Percentiles rank a stretch among this genome's conserved stretches.
Conservation (phyloP, 2,888 invertebrate species). For the Clanis bilineata region DNA sequence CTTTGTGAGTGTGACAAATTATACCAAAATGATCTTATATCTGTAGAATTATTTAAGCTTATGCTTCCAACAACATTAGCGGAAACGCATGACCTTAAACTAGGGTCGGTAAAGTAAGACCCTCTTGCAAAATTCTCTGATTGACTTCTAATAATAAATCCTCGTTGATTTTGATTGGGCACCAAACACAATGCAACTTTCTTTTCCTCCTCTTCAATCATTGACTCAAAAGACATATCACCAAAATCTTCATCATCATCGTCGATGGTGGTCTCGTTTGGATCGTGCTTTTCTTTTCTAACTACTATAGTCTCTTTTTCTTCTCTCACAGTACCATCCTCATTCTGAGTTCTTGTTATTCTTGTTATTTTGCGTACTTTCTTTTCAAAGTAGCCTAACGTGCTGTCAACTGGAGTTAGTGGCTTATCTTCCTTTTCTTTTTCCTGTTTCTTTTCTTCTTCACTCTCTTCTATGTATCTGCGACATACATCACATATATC, state of each 20-base stretch:
- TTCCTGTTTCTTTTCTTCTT: background rate
- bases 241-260: constrained; percentile 27
- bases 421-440: background rate
- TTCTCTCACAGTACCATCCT: constrained; percentile 46
- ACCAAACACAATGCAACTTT: constrained; percentile 26
- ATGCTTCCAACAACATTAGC: background rate
- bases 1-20: background rate
- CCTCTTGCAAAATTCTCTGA: constrained; percentile 25
- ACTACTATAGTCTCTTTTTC: constrained; percentile 39
- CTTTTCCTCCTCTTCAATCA: constrained; percentile 23
- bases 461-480: constrained; percentile 2
- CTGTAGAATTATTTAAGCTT: too few relatives aligned
- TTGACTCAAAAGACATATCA: constrained; percentile 26
- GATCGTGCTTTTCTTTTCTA: constrained; percentile 35
- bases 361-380: constrained; percentile 41
- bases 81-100: constrained; percentile 28
- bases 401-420: constrained; percentile 22
- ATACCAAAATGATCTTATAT: background rate
- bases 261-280: constrained; percentile 29
- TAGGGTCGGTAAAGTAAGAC: constrained; percentile 16
- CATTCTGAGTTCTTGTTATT: constrained; percentile 38
- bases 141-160: constrained; percentile 26
- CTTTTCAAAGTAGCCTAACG: constrained; percentile 42
- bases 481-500: constrained; percentile 20
- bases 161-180: constrained; percentile 24